These are phyloP conservation scores for Calliphora vomitoria DNA, from an alignment of 2,888 invertebrate genomes.

Conservation along the genomic window DNA sequence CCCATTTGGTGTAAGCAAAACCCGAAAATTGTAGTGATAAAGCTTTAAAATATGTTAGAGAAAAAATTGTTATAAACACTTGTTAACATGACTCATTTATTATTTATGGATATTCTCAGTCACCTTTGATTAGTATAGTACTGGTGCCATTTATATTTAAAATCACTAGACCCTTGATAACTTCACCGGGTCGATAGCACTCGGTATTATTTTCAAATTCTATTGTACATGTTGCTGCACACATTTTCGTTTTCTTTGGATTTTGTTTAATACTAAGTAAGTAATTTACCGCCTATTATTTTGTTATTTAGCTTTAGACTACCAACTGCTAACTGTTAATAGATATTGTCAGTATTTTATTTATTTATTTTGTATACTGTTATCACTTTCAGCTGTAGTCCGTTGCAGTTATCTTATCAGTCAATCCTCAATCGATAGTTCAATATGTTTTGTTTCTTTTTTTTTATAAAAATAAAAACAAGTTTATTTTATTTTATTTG, in stretches of 20 bases:
- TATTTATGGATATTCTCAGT: conserved; percentile 3
- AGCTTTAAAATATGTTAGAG: conserved; percentile 72
- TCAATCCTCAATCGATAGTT: not conserved
- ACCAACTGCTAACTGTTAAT: not conserved
- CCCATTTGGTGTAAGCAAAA: conserved; percentile 79
- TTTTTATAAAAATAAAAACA: not conserved
- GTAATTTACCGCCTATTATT: not conserved
- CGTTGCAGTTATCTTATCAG: conserved; percentile 58
- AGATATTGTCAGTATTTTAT: not conserved
- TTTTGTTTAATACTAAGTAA: not conserved
- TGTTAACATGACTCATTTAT: conserved; percentile 75
- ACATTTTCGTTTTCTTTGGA: conserved; percentile 49
- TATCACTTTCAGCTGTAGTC: conserved; percentile 2
- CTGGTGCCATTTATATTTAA: conserved; percentile 72
- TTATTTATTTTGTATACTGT: not conserved
- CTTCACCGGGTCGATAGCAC: conserved; percentile 79
- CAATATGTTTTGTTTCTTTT: conserved; percentile 4
- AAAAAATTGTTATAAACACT: conserved; percentile 28
- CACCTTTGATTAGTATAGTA: conserved; percentile 80
- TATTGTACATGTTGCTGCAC: conserved; percentile 63
- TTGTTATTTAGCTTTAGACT: not conserved
- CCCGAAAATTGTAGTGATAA: conserved; percentile 79
- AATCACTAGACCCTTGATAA: conserved; percentile 77
- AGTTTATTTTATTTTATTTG: not conserved
- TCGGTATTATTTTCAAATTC: conserved; percentile 77